These are phyloP conservation scores for Sipha flava DNA, from an alignment of 1,140 invertebrate species.

Conservation along the genomic window DNA sequence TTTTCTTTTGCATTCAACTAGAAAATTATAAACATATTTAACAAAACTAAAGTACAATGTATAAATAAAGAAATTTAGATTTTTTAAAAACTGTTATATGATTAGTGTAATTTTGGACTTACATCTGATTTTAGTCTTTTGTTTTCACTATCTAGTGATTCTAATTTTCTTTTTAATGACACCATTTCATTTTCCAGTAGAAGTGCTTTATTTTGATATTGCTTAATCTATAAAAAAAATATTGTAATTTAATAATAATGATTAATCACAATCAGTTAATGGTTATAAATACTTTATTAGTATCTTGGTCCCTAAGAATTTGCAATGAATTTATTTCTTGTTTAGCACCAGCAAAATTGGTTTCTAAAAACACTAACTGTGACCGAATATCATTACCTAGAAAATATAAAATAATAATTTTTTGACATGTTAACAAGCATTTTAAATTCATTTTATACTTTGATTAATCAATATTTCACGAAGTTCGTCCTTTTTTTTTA, in stretches of 20 bases:
- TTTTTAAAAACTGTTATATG: neutral
- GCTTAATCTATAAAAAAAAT: neutral
- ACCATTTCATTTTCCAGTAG: conserved; percentile 10
- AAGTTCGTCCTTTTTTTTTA: conserved; percentile 17
- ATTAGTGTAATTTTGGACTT: neutral
- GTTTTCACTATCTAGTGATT: conserved; percentile 8
- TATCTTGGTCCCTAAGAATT: conserved; percentile 54
- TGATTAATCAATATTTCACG: neutral
- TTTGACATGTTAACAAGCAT: neutral
- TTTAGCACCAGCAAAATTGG: conserved; percentile 55
- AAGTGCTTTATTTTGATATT: conserved; percentile 24
- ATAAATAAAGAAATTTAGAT: no score
- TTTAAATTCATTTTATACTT: neutral
- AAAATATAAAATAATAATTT: neutral
- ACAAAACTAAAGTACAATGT: no score
- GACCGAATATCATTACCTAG: conserved; percentile 50
- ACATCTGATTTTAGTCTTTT: conserved; percentile 26
- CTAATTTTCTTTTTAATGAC: conserved; percentile 20
- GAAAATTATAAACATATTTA: neutral
- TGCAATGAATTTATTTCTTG: conserved; percentile 56
- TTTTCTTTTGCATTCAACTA: conserved; percentile 53
- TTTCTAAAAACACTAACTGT: conserved; percentile 55
- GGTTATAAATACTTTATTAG: conserved; percentile 44
- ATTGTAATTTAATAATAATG: neutral
- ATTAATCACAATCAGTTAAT: neutral